Conservation (phyloP, 2,888 invertebrate species). For the Protophormia terraenovae region DNA sequence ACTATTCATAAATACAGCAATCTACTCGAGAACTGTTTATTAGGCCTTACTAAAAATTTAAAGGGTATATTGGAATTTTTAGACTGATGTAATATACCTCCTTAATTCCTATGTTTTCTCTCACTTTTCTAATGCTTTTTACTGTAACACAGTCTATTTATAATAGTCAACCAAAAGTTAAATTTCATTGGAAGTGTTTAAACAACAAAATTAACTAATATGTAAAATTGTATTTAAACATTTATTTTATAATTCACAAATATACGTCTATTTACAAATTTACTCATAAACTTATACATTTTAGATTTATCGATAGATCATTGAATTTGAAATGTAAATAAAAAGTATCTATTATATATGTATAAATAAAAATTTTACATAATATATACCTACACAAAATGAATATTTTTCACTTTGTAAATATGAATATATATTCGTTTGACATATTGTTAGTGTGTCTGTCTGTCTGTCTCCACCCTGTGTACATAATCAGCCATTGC, state of each 20-base stretch:
- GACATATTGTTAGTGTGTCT: neutral
- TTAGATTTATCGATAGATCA: neutral
- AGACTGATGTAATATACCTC: no score
- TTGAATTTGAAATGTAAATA: neutral
- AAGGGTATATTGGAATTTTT: no score
- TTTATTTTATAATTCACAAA: neutral
- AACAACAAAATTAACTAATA: neutral
- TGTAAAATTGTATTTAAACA: neutral
- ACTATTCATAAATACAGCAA: no score
- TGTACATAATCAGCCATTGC: conserved; percentile 1
- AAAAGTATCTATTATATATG: neutral
- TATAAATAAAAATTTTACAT: neutral
- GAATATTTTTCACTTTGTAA: neutral
- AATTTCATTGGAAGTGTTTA: neutral
- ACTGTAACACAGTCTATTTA: no score
- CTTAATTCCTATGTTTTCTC: no score
- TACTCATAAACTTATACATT: neutral
- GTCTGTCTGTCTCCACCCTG: neutral
- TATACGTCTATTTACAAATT: neutral
- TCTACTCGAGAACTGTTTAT: no score
- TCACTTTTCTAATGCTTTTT: no score
- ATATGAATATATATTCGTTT: neutral
- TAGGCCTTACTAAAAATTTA: no score
- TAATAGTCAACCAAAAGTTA: no score
- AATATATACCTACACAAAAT: neutral